Conservation (phyloP, 1,140 invertebrate genomes). For the Elysia chlorotica region DNA sequence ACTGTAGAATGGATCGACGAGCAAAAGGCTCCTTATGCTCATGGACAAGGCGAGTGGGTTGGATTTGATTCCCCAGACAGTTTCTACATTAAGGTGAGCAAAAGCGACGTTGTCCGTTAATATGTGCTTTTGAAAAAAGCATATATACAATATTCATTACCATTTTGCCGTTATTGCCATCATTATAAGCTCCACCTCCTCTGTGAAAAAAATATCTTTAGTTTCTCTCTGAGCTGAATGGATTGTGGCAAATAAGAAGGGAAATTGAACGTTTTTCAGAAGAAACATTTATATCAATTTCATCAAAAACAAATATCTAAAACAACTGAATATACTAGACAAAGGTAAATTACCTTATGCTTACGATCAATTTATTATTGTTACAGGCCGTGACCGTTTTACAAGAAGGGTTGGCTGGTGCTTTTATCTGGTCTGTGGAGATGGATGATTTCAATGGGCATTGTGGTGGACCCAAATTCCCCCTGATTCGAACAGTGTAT, state of each 20-base stretch:
- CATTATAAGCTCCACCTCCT: no score
- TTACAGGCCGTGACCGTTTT: constrained; percentile 40
- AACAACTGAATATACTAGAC: not conserved
- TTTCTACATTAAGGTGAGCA: constrained; percentile 8
- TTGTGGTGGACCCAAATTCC: constrained; percentile 65
- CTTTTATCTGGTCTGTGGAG: constrained; percentile 72
- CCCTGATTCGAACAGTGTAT: constrained; percentile 63
- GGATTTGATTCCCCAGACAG: constrained; percentile 12
- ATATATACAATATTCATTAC: no score
- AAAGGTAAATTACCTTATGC: not conserved
- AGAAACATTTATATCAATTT: not conserved
- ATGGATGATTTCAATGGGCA: constrained; percentile 64
- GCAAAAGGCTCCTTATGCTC: constrained; percentile 12
- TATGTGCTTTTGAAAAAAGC: no score
- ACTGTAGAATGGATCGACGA: constrained; percentile 12
- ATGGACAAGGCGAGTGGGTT: constrained; percentile 6
- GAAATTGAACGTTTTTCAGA: not conserved
- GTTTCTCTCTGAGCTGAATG: not conserved
- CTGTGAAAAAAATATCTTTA: not conserved
- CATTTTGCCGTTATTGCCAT: no score
- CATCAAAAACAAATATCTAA: not conserved
- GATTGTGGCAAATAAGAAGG: not conserved
- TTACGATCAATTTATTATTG: no score
- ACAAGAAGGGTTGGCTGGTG: constrained; percentile 47
- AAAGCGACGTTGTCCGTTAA: no score